Conservation (phyloP, 2,113 vertebrate genomes). For the Parus major region DNA sequence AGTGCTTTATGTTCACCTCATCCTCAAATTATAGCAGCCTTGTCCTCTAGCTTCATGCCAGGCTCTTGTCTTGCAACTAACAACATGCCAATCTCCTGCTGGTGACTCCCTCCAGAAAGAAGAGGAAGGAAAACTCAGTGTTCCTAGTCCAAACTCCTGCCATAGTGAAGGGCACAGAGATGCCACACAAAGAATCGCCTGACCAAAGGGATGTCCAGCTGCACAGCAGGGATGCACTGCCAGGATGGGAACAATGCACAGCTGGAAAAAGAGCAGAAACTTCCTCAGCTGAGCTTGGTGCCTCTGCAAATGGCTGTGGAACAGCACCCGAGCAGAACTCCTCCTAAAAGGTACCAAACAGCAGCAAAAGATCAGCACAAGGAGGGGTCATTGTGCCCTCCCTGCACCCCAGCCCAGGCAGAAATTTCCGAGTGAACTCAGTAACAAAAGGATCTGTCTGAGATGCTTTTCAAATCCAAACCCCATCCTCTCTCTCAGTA, state of each 20-base stretch:
- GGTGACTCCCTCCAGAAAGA: not conserved
- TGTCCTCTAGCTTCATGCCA: not conserved
- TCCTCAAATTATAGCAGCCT: not conserved
- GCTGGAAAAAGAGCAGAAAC: not conserved
- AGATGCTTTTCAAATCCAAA: not conserved
- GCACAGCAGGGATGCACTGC: not conserved
- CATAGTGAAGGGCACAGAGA: rapidly evolving
- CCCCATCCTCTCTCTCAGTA: not conserved
- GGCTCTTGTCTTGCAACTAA: not conserved
- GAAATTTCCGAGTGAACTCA: not conserved
- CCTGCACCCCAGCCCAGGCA: not conserved
- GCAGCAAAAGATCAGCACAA: not conserved
- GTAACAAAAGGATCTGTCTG: not conserved
- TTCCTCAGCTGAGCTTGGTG: not conserved
- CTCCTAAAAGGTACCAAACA: not conserved
- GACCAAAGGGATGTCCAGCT: not conserved
- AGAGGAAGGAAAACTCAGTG: not conserved
- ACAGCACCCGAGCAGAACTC: rapidly evolving
- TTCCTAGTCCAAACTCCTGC: not conserved
- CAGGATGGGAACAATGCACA: rapidly evolving
- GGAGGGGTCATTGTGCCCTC: not conserved
- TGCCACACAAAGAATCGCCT: not conserved
- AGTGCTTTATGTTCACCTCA: not conserved
- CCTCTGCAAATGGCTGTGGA: not conserved
- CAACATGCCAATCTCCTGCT: not conserved